Conservation (phyloP, 2,113 vertebrate genomes). For the Petrocephalus microphthalmus region DNA sequence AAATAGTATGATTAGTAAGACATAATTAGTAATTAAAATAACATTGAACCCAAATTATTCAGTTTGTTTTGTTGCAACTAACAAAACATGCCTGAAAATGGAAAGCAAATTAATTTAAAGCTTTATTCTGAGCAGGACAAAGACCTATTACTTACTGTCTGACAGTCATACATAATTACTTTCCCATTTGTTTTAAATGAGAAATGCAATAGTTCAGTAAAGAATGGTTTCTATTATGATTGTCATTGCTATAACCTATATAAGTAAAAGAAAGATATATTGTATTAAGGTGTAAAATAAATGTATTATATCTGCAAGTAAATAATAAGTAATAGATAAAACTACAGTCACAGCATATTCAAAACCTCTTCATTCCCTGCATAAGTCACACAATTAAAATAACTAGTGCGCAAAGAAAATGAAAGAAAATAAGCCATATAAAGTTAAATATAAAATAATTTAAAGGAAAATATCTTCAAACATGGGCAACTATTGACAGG, state of each 20-base stretch:
- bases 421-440: background rate
- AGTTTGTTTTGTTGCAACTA: background rate
- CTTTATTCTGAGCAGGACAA: background rate
- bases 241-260: conserved; percentile 6
- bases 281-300: background rate
- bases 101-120: background rate
- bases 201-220: background rate
- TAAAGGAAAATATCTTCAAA: conserved; percentile 7
- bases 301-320: background rate
- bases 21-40: background rate
- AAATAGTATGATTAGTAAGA: background rate
- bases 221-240: background rate
- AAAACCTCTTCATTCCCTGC: background rate
- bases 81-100: background rate
- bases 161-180: background rate
- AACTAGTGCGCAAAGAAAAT: background rate
- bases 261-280: background rate
- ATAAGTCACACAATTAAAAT: conserved; percentile 6
- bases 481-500: background rate
- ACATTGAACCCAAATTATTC: background rate
- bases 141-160: background rate
- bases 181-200: background rate
- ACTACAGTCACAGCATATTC: background rate
- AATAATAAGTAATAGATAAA: background rate
- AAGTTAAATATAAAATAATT: background rate